phyloP scores from a whole-genome alignment of 2,113 vertebrate genomes.

The Arizona elegans region DNA sequence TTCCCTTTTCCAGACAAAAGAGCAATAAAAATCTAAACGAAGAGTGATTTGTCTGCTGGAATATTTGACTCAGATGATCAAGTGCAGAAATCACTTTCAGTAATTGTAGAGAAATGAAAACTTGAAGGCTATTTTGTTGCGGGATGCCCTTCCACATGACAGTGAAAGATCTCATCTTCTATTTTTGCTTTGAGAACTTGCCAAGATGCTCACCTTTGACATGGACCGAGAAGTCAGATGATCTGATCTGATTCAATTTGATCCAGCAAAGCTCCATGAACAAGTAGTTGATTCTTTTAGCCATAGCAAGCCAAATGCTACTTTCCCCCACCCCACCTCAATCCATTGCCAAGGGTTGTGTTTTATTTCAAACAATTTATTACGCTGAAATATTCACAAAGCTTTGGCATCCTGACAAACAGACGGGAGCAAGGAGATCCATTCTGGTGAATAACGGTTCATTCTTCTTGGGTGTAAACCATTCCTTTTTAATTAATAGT shows the following conservation, averaged over 20 bases:
- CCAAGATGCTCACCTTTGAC: not conserved
- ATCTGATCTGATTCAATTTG: not conserved
- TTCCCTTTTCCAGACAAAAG: not conserved
- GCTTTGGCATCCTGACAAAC: not conserved
- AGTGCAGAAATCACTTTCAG: not conserved
- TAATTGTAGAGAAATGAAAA: not conserved
- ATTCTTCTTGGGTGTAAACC: conserved; percentile 26
- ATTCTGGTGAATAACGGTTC: conserved; percentile 20
- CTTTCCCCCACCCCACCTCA: conserved; percentile 15
- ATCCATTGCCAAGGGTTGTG: conserved; percentile 13
- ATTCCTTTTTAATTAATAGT: conserved; percentile 40
- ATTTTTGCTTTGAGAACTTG: not conserved
- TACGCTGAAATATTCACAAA: conserved; percentile 34
- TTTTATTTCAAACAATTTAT: conserved; percentile 25
- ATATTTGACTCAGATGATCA: not conserved
- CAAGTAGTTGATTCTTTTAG: not conserved
- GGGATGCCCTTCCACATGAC: not conserved
- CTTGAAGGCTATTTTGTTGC: not conserved
- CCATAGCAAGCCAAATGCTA: conserved; percentile 29
- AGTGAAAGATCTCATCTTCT: not conserved
- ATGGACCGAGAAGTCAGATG: not conserved
- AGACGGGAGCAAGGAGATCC: not conserved
- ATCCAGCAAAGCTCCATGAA: not conserved
- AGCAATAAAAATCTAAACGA: not conserved
- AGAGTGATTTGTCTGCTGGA: not conserved